Evolutionary conservation across 2,113 vertebrate genomes (phyloP).

Genomic region (Pimephales promelas): DNA sequence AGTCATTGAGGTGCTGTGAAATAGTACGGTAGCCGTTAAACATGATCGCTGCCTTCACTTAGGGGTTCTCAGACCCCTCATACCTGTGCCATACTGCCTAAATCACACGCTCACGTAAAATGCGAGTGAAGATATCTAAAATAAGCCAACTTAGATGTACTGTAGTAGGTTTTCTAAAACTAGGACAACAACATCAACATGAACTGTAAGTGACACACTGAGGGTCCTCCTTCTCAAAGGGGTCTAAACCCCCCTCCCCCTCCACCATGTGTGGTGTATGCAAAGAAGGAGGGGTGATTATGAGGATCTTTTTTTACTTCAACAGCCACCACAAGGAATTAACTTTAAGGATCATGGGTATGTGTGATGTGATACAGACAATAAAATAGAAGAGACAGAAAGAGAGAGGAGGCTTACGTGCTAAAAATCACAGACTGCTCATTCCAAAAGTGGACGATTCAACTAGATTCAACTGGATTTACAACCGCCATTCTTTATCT

Average conservation of each 20-base stretch:
- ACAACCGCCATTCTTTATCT: not conserved
- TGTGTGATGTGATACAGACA: constrained; percentile 72
- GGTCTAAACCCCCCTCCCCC: not conserved
- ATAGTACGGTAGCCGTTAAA: constrained; percentile 94
- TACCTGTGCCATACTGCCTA: constrained; percentile 63
- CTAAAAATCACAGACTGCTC: constrained; percentile 14
- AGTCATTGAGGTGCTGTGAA: constrained; percentile 96
- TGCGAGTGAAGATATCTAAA: not conserved
- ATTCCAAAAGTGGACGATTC: constrained; percentile 29
- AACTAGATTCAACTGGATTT: constrained; percentile 18
- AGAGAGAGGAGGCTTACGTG: not conserved
- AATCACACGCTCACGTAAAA: constrained; percentile 14
- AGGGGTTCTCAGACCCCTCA: constrained; percentile 71
- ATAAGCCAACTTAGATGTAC: not conserved
- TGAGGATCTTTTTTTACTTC: constrained; percentile 81
- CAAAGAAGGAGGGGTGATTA: constrained; percentile 29
- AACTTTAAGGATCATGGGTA: constrained; percentile 65
- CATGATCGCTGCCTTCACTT: constrained; percentile 75
- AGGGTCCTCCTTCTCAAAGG: constrained; percentile 34
- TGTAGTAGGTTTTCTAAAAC: constrained; percentile 16
- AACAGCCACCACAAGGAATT: constrained; percentile 76
- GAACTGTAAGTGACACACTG: constrained; percentile 47
- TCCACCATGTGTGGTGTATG: constrained; percentile 10
- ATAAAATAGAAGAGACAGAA: constrained; percentile 32
- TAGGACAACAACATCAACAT: constrained; percentile 40